Conservation (phyloP, 2,113 vertebrate species). For the Xyrauchen texanus region DNA sequence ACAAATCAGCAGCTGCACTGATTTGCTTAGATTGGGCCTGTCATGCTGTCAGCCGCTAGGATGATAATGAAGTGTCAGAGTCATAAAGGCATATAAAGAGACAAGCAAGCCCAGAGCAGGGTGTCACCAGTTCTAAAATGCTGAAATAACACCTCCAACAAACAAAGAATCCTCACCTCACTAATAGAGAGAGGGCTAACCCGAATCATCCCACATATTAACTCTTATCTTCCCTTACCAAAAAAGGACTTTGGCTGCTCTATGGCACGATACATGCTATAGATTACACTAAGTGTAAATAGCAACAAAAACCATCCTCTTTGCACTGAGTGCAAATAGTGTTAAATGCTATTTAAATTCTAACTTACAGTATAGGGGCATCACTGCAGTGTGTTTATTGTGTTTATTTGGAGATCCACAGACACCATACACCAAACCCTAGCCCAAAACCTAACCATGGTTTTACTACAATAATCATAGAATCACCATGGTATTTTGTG, state of each 20-base stretch:
- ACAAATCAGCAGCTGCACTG: conserved; percentile 40
- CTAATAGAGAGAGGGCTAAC: conserved; percentile 24
- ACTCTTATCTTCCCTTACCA: not conserved
- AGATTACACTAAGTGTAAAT: too few relatives aligned
- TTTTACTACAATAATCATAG: too few relatives aligned
- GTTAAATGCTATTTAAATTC: too few relatives aligned
- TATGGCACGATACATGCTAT: too few relatives aligned
- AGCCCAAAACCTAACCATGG: too few relatives aligned
- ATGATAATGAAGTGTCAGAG: conserved; percentile 57
- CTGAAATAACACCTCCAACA: conserved; percentile 28
- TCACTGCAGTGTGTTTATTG: too few relatives aligned
- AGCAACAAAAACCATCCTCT: too few relatives aligned
- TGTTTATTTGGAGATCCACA: too few relatives aligned
- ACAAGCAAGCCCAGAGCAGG: conserved; percentile 2
- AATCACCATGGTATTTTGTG: too few relatives aligned
- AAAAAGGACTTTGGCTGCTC: not conserved
- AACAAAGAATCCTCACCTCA: not conserved
- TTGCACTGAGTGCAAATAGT: too few relatives aligned
- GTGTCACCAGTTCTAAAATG: conserved; percentile 36
- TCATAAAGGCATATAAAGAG: conserved; percentile 41
- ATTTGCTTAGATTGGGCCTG: conserved; percentile 54
- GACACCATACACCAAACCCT: too few relatives aligned
- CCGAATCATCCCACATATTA: conserved; percentile 6
- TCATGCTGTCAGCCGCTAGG: conserved; percentile 48
- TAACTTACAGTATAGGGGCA: too few relatives aligned